Evolutionary conservation across 1,140 invertebrate species (phyloP), one percentile per base, ranked within the genome.

Genomic region (Drosophila baimaii): DNA sequence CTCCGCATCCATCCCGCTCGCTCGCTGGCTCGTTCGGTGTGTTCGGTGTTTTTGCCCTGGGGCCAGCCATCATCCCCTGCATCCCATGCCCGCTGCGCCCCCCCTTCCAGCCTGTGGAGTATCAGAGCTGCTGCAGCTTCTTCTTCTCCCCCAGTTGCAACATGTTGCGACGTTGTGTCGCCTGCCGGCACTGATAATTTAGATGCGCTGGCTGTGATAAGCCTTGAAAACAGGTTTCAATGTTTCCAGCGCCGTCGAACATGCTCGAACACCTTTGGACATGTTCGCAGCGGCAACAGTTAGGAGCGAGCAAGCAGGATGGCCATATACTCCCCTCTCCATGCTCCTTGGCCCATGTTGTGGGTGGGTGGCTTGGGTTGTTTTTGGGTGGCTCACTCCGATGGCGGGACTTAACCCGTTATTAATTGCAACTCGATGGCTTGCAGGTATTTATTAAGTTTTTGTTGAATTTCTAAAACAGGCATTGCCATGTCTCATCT

Each of bases 121-220:
- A n/a, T 15, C 51, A 10, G 35, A n/a, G 15, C 19, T 23, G 51
- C 31, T 44, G 17, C 52, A 19, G 17, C 66, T 54, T 52, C 61
- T 21, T 29, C 44, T 63, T 58, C 41, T 52, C 5, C 35, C 23
- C 25, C 56, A 17, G 51, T 75, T 58, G 75, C 83, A 86, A 88
- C 83, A 88, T 86, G 83, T 86, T 86, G 61, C 44, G 39, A 37
- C 55, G 70, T 80, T 82, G 79, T 82, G 80, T 82, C 43, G 59
- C 82, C 82, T 85, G 83, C 83, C 82, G 82, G 82, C 82, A 84
- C 62, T 84, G 80, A 89, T 89, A 89, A 83, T 88, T 83, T 77
- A 88, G 83, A 86, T 86, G 78, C 78, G 69, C 59, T 69, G 64
- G 17, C 69, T 71, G 70, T 83, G 84, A 89, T 89, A 89, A 88